Conservation (phyloP, 2,797 vertebrate species). For the Chlorospingus semifuscus region DNA sequence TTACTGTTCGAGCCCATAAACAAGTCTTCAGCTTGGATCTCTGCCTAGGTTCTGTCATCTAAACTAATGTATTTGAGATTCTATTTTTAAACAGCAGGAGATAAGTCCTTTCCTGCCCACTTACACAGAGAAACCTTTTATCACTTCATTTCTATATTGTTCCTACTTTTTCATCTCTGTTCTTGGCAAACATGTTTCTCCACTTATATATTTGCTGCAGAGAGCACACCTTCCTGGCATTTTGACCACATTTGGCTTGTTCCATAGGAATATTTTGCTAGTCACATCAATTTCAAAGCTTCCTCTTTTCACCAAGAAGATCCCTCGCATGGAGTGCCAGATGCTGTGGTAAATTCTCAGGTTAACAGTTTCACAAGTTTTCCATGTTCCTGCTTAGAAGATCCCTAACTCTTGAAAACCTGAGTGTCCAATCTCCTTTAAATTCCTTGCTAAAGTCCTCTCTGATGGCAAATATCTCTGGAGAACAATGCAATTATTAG, state of each 20-base stretch:
- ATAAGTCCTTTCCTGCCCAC: conserved; percentile 3
- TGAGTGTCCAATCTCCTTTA: not conserved
- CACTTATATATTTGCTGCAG: not conserved
- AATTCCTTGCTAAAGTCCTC: not conserved
- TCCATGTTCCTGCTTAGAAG: not conserved
- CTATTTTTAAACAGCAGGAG: conserved; percentile 43
- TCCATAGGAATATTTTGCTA: not conserved
- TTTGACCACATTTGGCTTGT: not conserved
- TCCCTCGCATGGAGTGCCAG: not conserved
- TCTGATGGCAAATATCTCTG: not conserved
- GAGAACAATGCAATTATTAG: not conserved
- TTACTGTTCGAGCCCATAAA: conserved; percentile 53
- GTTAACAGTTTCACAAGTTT: not conserved
- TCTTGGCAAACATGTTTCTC: not conserved
- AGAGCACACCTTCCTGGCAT: not conserved
- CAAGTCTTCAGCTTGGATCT: conserved; percentile 33
- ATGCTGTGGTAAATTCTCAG: not conserved
- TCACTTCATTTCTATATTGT: not conserved
- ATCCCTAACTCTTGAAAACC: not conserved
- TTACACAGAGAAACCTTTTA: not conserved
- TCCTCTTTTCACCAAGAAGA: not conserved
- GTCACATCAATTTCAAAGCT: not conserved
- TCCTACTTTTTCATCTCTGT: not conserved
- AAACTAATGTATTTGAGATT: conserved; percentile 3
- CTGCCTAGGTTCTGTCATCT: conserved; percentile 34